A percentile compares a stretch with the other conserved stretches of the same genome.
These are phyloP conservation scores for Cephonodes hylas DNA, from an alignment of 2,888 invertebrate genomes.

Conservation along the genomic window DNA sequence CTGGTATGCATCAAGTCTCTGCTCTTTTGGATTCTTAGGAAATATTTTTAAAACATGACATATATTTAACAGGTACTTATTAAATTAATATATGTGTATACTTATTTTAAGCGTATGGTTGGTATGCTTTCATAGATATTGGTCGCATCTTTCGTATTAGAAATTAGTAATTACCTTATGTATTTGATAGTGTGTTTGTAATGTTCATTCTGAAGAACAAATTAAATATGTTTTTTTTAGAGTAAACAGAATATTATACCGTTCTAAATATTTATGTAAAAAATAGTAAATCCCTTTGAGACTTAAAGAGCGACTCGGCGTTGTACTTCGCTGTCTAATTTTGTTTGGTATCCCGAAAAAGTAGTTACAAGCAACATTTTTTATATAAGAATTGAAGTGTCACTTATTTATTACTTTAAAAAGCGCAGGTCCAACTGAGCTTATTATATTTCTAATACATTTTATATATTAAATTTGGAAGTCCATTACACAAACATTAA, in stretches of 20 bases:
- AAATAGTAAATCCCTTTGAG: neutral
- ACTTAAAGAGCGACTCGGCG: neutral
- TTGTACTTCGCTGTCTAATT: neutral
- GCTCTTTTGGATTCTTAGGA: neutral
- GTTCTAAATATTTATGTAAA: too few relatives aligned
- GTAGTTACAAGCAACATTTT: neutral
- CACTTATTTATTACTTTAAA: neutral
- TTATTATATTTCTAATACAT: too few relatives aligned
- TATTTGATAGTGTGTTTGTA: neutral
- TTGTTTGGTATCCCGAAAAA: neutral
- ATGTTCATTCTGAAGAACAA: too few relatives aligned
- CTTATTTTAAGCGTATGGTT: too few relatives aligned
- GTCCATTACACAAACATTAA: too few relatives aligned
- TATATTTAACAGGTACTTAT: neutral
- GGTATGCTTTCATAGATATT: neutral
- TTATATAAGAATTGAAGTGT: neutral
- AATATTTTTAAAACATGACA: neutral
- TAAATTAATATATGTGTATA: too few relatives aligned
- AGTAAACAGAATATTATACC: too few relatives aligned
- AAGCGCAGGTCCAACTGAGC: too few relatives aligned
- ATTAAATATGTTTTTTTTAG: too few relatives aligned
- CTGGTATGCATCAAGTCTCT: slow-evolving; percentile 46
- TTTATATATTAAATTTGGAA: too few relatives aligned
- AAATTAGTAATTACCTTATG: too few relatives aligned
- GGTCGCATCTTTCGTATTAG: neutral